phyloP scores from a whole-genome alignment of 2,888 invertebrate genomes.

The Seladonia tumulorum region DNA sequence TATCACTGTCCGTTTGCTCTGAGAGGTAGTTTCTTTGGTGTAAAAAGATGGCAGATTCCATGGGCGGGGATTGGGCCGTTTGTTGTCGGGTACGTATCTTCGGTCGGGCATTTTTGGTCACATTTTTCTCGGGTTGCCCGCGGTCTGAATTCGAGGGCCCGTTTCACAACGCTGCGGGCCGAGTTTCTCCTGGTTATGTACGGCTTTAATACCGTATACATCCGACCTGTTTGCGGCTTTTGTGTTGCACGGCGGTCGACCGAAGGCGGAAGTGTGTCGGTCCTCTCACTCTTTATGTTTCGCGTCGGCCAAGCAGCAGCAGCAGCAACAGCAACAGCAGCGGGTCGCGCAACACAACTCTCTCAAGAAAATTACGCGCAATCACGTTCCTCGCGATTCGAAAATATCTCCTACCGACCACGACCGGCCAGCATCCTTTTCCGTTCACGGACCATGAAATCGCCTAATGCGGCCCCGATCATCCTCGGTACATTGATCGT shows the following conservation, averaged over 20 bases:
- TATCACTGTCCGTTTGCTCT: neutral
- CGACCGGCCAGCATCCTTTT: neutral
- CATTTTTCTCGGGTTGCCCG: neutral
- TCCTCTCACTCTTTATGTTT: slow-evolving; percentile 56
- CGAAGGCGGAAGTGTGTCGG: slow-evolving; percentile 65
- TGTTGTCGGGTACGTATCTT: neutral
- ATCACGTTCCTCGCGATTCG: neutral
- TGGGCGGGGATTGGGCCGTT: too few species aligned
- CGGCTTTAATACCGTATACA: slow-evolving; percentile 53
- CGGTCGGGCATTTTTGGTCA: neutral
- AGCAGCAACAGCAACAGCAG: neutral
- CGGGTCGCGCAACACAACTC: neutral
- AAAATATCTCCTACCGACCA: neutral
- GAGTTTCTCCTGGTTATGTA: slow-evolving; percentile 53
- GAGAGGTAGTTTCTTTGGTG: too few species aligned
- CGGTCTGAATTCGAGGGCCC: slow-evolving; percentile 3
- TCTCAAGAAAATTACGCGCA: slow-evolving; percentile 1
- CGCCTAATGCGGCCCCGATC: neutral
- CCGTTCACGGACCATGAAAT: slow-evolving; percentile 11
- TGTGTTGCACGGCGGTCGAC: slow-evolving; percentile 49
- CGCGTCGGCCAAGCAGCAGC: neutral
- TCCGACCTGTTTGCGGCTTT: slow-evolving; percentile 60
- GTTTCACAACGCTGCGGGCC: slow-evolving; percentile 12
- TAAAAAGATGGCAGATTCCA: too few species aligned
- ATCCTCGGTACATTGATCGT: neutral